These are phyloP conservation scores for Heliopora coerulea DNA, from an alignment of 92 coral and sea anemone species.

Conservation along the genomic window DNA sequence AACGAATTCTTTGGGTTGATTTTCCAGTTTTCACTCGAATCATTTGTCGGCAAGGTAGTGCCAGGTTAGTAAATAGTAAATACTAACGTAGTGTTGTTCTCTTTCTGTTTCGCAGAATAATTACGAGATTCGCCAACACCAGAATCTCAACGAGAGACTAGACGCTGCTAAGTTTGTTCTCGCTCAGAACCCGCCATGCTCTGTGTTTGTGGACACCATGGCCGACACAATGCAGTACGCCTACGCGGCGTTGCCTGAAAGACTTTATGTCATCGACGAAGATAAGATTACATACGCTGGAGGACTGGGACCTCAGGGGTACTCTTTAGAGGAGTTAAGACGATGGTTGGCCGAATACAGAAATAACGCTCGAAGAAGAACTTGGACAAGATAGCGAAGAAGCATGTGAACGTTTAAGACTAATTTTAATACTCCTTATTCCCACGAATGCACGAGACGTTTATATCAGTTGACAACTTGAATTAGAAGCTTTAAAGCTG, in stretches of 20 bases:
- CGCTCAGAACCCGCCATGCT: conserved; percentile 64
- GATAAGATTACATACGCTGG: conserved; percentile 76
- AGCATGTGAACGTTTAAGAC: neutral
- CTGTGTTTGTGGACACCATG: conserved; percentile 88
- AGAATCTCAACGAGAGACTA: conserved; percentile 68
- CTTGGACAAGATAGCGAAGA: conserved; percentile 29
- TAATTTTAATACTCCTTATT: too few species aligned
- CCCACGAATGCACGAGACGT: too few species aligned
- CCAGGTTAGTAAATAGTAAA: too few species aligned
- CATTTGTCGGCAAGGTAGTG: too few species aligned
- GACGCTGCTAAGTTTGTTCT: conserved; percentile 61
- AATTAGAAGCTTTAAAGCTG: too few species aligned
- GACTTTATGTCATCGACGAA: conserved; percentile 69
- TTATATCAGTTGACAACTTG: too few species aligned
- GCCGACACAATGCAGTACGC: conserved; percentile 80
- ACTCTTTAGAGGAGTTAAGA: conserved; percentile 59
- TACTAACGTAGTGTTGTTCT: too few species aligned
- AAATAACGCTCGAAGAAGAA: conserved; percentile 32
- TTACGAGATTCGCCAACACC: conserved; percentile 69
- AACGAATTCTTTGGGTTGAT: too few species aligned
- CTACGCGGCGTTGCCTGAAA: conserved; percentile 86
- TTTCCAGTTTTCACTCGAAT: too few species aligned
- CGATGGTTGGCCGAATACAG: conserved; percentile 63
- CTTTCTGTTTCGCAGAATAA: conserved; percentile 60
- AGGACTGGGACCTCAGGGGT: conserved; percentile 91